These are phyloP conservation scores for Hirtodrosophila confusa DNA, from an alignment of 2,888 invertebrate species.

Conservation along the genomic window DNA sequence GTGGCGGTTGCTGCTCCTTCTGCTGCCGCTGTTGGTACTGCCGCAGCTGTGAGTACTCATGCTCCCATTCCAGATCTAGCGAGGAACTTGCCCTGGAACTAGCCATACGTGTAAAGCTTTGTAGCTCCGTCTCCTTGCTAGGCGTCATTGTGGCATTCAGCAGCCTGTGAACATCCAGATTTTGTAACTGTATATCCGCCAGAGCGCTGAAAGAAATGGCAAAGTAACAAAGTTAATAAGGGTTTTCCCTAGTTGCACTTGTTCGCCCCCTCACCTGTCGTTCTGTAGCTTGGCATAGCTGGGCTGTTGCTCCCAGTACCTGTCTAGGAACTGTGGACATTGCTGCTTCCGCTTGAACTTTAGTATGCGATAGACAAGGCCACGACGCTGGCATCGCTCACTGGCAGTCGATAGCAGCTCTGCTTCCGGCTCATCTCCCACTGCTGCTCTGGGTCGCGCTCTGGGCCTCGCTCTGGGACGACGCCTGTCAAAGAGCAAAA, in stretches of 20 bases:
- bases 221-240: neutral
- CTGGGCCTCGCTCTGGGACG: slow-evolving; percentile 37
- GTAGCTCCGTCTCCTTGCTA: slow-evolving; percentile 79
- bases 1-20: slow-evolving; percentile 40
- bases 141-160: slow-evolving; percentile 79
- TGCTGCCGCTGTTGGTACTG: slow-evolving; percentile 58
- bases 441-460: slow-evolving; percentile 6
- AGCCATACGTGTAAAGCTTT: slow-evolving; percentile 52
- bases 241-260: neutral
- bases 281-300: slow-evolving; percentile 81
- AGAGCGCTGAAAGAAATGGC: slow-evolving; percentile 79
- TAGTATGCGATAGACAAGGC: slow-evolving; percentile 66
- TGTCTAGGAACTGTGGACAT: slow-evolving; percentile 81
- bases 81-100: slow-evolving; percentile 88
- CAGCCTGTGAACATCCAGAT: slow-evolving; percentile 86
- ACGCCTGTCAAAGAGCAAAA: slow-evolving; percentile 57
- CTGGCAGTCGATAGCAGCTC: slow-evolving; percentile 78
- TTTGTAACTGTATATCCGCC: slow-evolving; percentile 86
- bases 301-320: slow-evolving; percentile 81
- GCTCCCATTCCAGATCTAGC: slow-evolving; percentile 89
- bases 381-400: slow-evolving; percentile 62
- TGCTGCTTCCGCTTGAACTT: slow-evolving; percentile 61
- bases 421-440: slow-evolving; percentile 71
- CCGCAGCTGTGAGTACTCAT: slow-evolving; percentile 85
- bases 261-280: slow-evolving; percentile 46